These are phyloP conservation scores for Clarias batrachus DNA, from an alignment of 2,113 vertebrate genomes.

Conservation along the genomic window DNA sequence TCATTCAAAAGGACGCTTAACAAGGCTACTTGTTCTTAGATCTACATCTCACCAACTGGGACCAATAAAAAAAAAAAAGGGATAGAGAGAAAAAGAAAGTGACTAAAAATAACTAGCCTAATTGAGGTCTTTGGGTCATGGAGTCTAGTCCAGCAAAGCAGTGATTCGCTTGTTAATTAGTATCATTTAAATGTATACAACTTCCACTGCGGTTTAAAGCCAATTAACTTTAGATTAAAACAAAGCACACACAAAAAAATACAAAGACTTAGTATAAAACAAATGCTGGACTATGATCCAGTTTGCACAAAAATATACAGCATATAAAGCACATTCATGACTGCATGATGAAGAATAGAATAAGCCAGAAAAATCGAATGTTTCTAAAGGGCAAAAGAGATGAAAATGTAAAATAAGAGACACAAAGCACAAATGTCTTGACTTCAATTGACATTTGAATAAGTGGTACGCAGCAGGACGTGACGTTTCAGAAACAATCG, in stretches of 20 bases:
- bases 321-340: not conserved
- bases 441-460: slow-evolving; percentile 99
- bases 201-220: slow-evolving; percentile 61
- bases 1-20: slow-evolving; percentile 38
- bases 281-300: not conserved
- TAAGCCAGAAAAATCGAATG: not conserved
- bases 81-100: slow-evolving; percentile 24
- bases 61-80: slow-evolving; percentile 24
- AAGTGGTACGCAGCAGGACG: slow-evolving; percentile 98
- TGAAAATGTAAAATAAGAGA: slow-evolving; percentile 39
- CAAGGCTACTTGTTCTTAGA: slow-evolving; percentile 41
- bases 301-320: not conserved
- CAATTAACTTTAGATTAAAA: slow-evolving; percentile 73
- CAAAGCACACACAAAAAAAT: slow-evolving; percentile 50
- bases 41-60: slow-evolving; percentile 35
- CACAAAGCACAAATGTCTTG: slow-evolving; percentile 63
- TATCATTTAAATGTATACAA: slow-evolving; percentile 71
- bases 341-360: not conserved
- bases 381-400: slow-evolving; percentile 17
- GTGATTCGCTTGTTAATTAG: slow-evolving; percentile 77
- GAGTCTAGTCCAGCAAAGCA: slow-evolving; percentile 69
- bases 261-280: slow-evolving; percentile 42
- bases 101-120: slow-evolving; percentile 76
- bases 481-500: slow-evolving; percentile 98
- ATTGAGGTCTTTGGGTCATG: slow-evolving; percentile 74